phyloP scores from a whole-genome alignment of 2,113 vertebrate species.

The Dasyurus viverrinus region DNA sequence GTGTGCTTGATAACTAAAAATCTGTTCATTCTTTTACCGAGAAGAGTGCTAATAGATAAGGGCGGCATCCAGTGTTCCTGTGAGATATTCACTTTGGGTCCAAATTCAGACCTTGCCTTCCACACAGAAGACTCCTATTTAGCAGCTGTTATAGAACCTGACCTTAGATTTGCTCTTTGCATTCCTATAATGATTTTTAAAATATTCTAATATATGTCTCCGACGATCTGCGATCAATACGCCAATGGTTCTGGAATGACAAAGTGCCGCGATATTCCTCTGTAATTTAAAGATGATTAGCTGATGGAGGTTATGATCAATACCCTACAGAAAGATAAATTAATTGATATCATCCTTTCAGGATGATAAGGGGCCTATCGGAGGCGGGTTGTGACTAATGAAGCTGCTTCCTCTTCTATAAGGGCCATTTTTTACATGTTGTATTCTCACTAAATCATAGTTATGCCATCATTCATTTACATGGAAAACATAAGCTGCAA shows the following conservation, averaged over 20 bases:
- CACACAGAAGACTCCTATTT: not conserved
- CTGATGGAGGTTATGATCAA: slow-evolving; percentile 87
- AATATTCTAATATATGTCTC: slow-evolving; percentile 79
- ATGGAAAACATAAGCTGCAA: slow-evolving; percentile 68
- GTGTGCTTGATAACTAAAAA: not conserved
- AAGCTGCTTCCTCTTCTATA: slow-evolving; percentile 75
- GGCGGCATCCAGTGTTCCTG: not conserved
- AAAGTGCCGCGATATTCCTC: slow-evolving; percentile 83
- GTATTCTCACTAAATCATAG: slow-evolving; percentile 77
- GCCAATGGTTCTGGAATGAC: slow-evolving; percentile 84
- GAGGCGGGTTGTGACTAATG: slow-evolving; percentile 85
- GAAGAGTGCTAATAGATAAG: not conserved
- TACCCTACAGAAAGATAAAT: slow-evolving; percentile 83
- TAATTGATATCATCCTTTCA: slow-evolving; percentile 88
- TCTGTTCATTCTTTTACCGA: not conserved
- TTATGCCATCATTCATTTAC: slow-evolving; percentile 78
- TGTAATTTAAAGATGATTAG: slow-evolving; percentile 88
- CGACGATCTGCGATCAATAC: slow-evolving; percentile 80
- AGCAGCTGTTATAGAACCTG: slow-evolving; percentile 51
- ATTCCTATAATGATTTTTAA: slow-evolving; percentile 66
- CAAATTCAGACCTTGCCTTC: slow-evolving; percentile 51
- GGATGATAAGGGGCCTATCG: slow-evolving; percentile 81
- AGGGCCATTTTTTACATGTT: slow-evolving; percentile 76
- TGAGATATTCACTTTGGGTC: slow-evolving; percentile 53
- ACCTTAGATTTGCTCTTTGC: slow-evolving; percentile 75